These are phyloP conservation scores for Melanotaenia pygmaea DNA, from an alignment of 2,797 vertebrate species.

Conservation along the genomic window DNA sequence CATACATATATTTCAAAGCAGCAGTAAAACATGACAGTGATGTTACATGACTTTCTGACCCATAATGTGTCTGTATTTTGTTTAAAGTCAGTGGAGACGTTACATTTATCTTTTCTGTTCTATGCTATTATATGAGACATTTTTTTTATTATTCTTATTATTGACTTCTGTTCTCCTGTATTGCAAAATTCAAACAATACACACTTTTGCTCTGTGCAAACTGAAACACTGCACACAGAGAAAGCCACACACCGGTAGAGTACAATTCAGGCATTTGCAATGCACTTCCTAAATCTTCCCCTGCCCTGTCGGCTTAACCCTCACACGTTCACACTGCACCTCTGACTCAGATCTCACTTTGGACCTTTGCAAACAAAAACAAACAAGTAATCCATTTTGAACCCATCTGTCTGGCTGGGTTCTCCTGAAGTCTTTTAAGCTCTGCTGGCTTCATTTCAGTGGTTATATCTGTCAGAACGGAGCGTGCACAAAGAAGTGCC, in stretches of 20 bases:
- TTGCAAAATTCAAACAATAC: background rate
- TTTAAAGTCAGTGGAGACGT: background rate
- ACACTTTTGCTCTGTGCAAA: background rate
- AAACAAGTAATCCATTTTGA: slow-evolving; percentile 46
- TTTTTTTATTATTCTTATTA: background rate
- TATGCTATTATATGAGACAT: background rate
- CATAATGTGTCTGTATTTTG: background rate
- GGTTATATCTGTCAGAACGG: slow-evolving; percentile 38
- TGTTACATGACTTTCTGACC: background rate
- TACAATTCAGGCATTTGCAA: background rate
- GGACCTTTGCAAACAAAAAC: slow-evolving; percentile 28
- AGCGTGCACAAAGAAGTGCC: slow-evolving; percentile 37
- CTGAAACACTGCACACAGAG: background rate
- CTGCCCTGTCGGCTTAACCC: background rate
- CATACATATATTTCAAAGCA: background rate
- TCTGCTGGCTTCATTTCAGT: slow-evolving; percentile 37
- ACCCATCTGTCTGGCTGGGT: slow-evolving; percentile 51
- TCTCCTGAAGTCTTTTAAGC: slow-evolving; percentile 48
- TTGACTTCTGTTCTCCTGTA: background rate
- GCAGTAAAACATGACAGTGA: background rate
- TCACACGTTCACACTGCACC: background rate
- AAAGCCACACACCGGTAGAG: background rate
- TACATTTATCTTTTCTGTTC: background rate
- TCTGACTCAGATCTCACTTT: slow-evolving; percentile 15
- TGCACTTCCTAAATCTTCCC: slow-evolving; percentile 23